phyloP scores from a whole-genome alignment of 2,888 invertebrate species.

The Standfussiana lucernea region DNA sequence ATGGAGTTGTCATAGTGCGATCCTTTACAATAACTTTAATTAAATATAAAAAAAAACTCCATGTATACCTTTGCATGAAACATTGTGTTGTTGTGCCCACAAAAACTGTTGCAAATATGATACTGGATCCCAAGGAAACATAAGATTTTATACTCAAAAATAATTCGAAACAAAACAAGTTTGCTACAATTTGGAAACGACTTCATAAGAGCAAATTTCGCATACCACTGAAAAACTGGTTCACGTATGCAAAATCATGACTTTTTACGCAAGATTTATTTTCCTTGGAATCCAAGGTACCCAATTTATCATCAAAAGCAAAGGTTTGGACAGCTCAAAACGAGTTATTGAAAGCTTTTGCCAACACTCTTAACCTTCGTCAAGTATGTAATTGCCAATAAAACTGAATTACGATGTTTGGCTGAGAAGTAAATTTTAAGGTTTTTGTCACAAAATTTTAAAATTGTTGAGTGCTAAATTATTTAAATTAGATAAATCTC shows the following conservation, averaged over 20 bases:
- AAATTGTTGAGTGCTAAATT: neutral
- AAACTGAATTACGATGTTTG: conserved; percentile 4
- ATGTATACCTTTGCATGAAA: conserved; percentile 57
- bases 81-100: conserved; percentile 74
- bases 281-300: conserved; percentile 40
- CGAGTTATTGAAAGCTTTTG: conserved; percentile 34
- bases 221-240: conserved; percentile 72
- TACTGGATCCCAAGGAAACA: conserved; percentile 65
- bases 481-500: neutral
- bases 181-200: conserved; percentile 66
- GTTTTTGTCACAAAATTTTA: neutral
- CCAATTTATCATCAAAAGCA: conserved; percentile 65
- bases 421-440: neutral
- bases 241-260: conserved; percentile 57
- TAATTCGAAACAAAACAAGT: conserved; percentile 74
- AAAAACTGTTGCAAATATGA: conserved; percentile 74
- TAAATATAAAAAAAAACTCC: neutral
- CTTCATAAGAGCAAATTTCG: conserved; percentile 65
- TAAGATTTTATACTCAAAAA: conserved; percentile 79
- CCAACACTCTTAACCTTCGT: conserved; percentile 41
- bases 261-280: conserved; percentile 29
- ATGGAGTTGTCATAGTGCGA: neutral
- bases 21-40: conserved; percentile 12
- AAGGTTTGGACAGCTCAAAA: conserved; percentile 32
- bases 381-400: conserved; percentile 9